Base-by-base conservation (phyloP, 1,140 invertebrate genomes). In the Cepaea nemoralis region DNA sequence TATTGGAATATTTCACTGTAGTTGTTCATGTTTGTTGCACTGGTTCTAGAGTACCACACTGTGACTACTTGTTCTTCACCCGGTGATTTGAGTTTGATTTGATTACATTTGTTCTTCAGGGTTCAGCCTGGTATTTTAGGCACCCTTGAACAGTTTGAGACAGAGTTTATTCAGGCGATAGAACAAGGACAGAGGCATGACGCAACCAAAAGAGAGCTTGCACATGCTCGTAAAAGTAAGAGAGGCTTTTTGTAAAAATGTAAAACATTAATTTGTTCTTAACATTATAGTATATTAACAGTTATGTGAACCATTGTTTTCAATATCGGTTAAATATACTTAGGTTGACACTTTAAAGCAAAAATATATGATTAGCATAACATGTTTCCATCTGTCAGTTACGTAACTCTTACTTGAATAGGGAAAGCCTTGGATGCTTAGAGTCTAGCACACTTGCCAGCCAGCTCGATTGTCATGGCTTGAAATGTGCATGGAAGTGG, bases 181-280 rank as follows among this genome's bases (percentile, higher is more conserved):
- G 88, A 90, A 80, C 40, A 59, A 40, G 89, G 90, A n/a, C 89
- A 90, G 84, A 88, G 86, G 81, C 86, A 86, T 66, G 86, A 88
- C 83, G 87, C 88, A 22, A 89, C 87, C 59, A 91, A 91, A 78
- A 77, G 89, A 77, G 86, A 91, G 75, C 82, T 90, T n/a, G 90
- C 90, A 12, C 81, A 85, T 37, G 90, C 89, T n/a, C 87, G 90
- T 82, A 89, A 87, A 87, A 82, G 90, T 91, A 86, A 82, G 86
- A 77, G 1, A 24, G 19, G 69, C 27, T 27, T 77, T 76, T 71
- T 0, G 50, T 22, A 55, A 55, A 2, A 19, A 55, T 10, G n/a
- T 22, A 55, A 55, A 14, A 55, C 22, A 3, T 55, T 24, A 14
- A 6, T 55, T 55, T n/a, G n/a, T n/a, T n/a, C n/a, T n/a, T n/a